A percentile compares a stretch with the other conserved stretches of the same genome.
Conservation (phyloP, 2,797 vertebrate genomes). For the Cryptoblepharus egeriae region DNA sequence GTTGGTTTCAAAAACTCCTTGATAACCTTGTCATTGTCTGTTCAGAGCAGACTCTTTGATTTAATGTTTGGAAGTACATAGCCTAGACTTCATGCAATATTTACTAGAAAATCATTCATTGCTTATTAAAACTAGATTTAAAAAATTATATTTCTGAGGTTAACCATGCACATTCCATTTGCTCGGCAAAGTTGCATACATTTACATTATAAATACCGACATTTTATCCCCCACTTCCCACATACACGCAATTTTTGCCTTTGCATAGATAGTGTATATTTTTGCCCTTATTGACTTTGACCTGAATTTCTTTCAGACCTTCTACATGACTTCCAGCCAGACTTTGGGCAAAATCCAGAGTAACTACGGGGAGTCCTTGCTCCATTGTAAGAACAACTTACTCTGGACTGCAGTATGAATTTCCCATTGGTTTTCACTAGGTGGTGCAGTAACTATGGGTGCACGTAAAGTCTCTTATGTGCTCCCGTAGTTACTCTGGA, state of each 20-base stretch:
- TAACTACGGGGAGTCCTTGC: too few species aligned
- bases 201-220: conserved; percentile 32
- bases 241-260: background rate
- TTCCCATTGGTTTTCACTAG: too few species aligned
- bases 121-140: conserved; percentile 39
- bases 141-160: conserved; percentile 15
- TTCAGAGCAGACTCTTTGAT: background rate
- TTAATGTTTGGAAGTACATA: conserved; percentile 23
- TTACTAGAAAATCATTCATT: conserved; percentile 28
- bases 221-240: background rate
- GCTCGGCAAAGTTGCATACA: conserved; percentile 27
- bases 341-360: too few species aligned
- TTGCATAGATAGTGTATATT: conserved; percentile 4
- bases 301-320: background rate
- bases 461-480: too few species aligned
- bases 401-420: too few species aligned
- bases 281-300: background rate
- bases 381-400: too few species aligned
- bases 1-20: background rate
- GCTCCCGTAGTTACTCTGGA: too few species aligned
- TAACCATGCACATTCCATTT: conserved; percentile 30
- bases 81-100: conserved; percentile 8
- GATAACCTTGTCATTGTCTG: background rate
- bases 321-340: background rate
- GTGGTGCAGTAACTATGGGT: too few species aligned